Evolutionary conservation across 2,797 vertebrate genomes (phyloP).

Genomic region (Heterohyrax brucei): DNA sequence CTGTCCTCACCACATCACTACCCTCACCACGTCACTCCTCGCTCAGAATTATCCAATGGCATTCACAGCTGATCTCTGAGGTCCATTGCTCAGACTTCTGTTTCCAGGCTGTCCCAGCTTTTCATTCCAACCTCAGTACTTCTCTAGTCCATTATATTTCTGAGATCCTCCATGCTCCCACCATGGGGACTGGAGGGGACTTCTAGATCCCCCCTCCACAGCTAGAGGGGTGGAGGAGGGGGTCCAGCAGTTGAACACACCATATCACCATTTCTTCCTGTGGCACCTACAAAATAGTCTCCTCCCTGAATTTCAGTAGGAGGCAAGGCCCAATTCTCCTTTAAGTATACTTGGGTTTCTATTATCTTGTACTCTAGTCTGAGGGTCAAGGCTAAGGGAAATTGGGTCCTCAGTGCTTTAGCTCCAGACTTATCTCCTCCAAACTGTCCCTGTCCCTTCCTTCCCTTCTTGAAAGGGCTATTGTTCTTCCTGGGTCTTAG

Average conservation of each 20-base stretch:
- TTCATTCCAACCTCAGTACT: slow-evolving; percentile 10
- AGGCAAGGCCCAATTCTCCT: neutral
- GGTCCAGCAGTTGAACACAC: neutral
- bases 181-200: no score
- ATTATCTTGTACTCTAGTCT: neutral
- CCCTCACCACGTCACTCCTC: neutral
- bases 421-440: neutral
- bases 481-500: neutral
- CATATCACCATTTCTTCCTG: neutral
- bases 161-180: neutral
- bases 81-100: neutral
- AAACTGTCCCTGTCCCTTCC: neutral
- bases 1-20: neutral
- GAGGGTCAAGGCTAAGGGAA: neutral
- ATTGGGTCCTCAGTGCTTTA: neutral
- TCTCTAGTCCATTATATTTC: neutral
- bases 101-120: neutral
- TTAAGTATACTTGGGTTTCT: neutral
- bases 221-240: neutral
- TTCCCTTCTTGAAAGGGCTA: neutral
- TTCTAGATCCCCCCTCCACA: no score
- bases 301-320: slow-evolving; percentile 10
- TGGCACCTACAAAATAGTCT: neutral
- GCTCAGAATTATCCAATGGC: neutral
- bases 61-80: neutral